Base-by-base conservation (phyloP, 2,888 invertebrate genomes). In the Apantesis nais region DNA sequence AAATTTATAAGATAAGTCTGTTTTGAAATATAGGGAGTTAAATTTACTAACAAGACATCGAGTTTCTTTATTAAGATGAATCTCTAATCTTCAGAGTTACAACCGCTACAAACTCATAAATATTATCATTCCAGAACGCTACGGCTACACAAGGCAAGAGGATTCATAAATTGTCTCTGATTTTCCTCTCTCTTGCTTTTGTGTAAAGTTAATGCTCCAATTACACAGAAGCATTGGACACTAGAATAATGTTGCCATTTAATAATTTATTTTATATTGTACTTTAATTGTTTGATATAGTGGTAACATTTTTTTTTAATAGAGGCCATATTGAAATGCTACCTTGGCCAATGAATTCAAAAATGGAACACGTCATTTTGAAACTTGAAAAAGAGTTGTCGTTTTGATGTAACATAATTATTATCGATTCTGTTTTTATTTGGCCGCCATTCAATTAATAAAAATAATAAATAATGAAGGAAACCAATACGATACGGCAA, bases 401-500 rank as follows among this genome's bases (percentile, higher is more conserved):
- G 7, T 8, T 16, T 16, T 29, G 5, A 14, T 12, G 2, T 16
- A 7, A 16, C 1, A 5, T 29, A 16, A 29, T 58, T 55, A 55
- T 55, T 25, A 58, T 58, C 29, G 25, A 16, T 4, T 16, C 16
- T 58, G 29, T 16, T 29, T 29, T 25, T 29, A 58, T 14, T 8
- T 5, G 5, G 29, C 25, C 25, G 29, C 29, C 16, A 16, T 58
- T 29, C 29, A 58, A 58, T 58, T 58, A 58, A 16, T 58, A 58
- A 58, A 58, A 58, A 58, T 29, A 29, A 58, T 58, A 29, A 58
- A 58, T 29, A 14, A 29, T 29, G 29, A 58, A 14, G 55, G 25
- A 14, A 58, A n/a, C n/a, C 29, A 58, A 58, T 58, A 74, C 80
- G 68, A 66, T 77, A 78, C 78, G 65, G 58, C 29, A 58, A 58